Evolutionary conservation across 2,888 invertebrate genomes (phyloP), one percentile per base, ranked within the genome.

Genomic region (Nesidiocoris tenuis): DNA sequence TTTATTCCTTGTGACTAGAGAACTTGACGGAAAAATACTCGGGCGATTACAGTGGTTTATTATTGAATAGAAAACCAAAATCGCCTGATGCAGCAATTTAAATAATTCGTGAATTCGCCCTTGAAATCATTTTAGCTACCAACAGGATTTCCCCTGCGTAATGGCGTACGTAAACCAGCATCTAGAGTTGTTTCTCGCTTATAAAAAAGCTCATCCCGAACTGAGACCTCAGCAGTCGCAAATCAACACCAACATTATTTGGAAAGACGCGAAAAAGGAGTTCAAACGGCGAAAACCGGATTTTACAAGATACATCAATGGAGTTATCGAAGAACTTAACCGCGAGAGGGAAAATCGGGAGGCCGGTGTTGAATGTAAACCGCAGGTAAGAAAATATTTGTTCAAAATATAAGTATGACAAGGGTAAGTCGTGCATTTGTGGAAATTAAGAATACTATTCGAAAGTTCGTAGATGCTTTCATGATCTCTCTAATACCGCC

Each of bases 61-160:
- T n/a, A n/a, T n/a, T n/a, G n/a, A n/a, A n/a, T n/a, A n/a, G n/a
- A n/a, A n/a, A n/a, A n/a, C n/a, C n/a, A n/a, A n/a, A n/a, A n/a
- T n/a, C n/a, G n/a, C n/a, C n/a, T n/a, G n/a, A n/a, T n/a, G n/a
- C n/a, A n/a, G n/a, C n/a, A n/a, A n/a, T n/a, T n/a, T n/a, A n/a
- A n/a, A n/a, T n/a, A n/a, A n/a, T n/a, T n/a, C n/a, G n/a, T n/a
- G n/a, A n/a, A n/a, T n/a, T n/a, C n/a, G n/a, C n/a, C n/a, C n/a
- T n/a, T n/a, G n/a, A n/a, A n/a, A n/a, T n/a, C n/a, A n/a, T n/a
- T n/a, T n/a, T n/a, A n/a, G n/a, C n/a, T n/a, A n/a, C n/a, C n/a
- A n/a, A n/a, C n/a, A n/a, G 87, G 82, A 94, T 92, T 83, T 97
- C 97, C 0, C 96, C 12, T n/a, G n/a, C n/a, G n/a, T n/a, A 59